Evolutionary conservation across 2,888 invertebrate species (phyloP).

Genomic region (Polia nebulosa): DNA sequence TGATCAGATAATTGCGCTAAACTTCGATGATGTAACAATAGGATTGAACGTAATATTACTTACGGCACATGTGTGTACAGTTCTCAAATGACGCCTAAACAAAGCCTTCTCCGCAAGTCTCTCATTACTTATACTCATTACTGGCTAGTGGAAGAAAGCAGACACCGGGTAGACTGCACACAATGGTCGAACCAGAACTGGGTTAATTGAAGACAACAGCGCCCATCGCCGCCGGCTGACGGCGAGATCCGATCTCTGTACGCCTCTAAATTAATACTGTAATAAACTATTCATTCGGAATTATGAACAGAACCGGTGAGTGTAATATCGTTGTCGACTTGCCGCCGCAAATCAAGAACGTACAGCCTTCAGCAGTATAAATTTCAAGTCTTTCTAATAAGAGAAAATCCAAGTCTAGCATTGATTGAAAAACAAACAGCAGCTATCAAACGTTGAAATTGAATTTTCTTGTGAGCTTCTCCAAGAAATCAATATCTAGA

Average conservation of each 20-base stretch:
- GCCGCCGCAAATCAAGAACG: conserved; percentile 47
- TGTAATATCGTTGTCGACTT: conserved; percentile 62
- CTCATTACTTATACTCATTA: conserved; percentile 85
- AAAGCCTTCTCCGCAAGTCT: conserved; percentile 77
- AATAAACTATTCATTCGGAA: conserved; percentile 77
- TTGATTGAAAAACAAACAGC: conserved; percentile 8
- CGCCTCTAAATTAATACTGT: conserved; percentile 79
- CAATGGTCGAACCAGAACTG: conserved; percentile 85
- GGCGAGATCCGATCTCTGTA: conserved; percentile 80
- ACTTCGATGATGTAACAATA: conserved; percentile 68
- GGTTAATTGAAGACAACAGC: conserved; percentile 89
- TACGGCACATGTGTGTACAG: conserved; percentile 75
- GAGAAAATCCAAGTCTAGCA: conserved; percentile 43
- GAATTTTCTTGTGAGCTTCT: not conserved
- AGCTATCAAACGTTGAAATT: conserved; percentile 5
- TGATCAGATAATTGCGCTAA: conserved; percentile 52
- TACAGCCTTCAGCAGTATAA: conserved; percentile 49
- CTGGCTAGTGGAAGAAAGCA: conserved; percentile 87
- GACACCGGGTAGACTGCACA: conserved; percentile 87
- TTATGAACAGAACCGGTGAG: conserved; percentile 58
- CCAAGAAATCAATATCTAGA: not conserved
- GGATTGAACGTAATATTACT: conserved; percentile 71
- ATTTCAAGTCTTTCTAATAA: conserved; percentile 50
- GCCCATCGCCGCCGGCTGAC: conserved; percentile 80
- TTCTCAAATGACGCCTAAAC: conserved; percentile 82